Conservation (phyloP, 2,888 invertebrate species). For the Drosophila meridiana region DNA sequence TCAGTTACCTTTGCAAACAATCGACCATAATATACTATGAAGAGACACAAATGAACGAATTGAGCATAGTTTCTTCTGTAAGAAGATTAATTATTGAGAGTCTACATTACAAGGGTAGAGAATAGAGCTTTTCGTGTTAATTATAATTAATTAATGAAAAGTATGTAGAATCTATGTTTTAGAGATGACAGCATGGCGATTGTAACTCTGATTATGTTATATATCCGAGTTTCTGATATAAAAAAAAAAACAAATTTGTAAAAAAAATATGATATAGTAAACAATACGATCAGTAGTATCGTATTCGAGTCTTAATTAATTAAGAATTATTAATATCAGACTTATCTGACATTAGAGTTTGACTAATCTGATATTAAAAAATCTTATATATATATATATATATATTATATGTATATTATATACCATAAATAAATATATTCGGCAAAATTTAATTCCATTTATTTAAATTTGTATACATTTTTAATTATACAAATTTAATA, state of each 20-base stretch:
- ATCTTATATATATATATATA: too few species aligned
- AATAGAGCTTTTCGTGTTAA: background rate
- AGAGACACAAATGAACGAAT: background rate
- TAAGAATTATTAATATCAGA: too few species aligned
- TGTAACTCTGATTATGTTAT: background rate
- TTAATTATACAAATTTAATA: background rate
- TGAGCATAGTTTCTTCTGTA: background rate
- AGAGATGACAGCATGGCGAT: background rate
- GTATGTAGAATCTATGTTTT: too few species aligned
- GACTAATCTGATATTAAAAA: too few species aligned
- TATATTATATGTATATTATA: background rate
- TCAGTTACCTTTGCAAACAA: background rate
- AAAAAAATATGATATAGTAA: too few species aligned
- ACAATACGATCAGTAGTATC: too few species aligned
- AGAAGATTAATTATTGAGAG: background rate
- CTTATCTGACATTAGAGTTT: too few species aligned
- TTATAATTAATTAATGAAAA: background rate
- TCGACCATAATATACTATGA: background rate
- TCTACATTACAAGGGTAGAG: background rate
- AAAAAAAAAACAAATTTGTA: too few species aligned
- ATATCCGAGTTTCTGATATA: background rate
- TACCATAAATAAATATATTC: background rate
- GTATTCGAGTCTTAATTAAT: too few species aligned
- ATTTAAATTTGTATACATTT: too few species aligned
- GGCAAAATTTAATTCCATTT: too few species aligned